These are phyloP conservation scores for Cyclina sinensis DNA, from an alignment of 1,140 invertebrate species.

Conservation along the genomic window DNA sequence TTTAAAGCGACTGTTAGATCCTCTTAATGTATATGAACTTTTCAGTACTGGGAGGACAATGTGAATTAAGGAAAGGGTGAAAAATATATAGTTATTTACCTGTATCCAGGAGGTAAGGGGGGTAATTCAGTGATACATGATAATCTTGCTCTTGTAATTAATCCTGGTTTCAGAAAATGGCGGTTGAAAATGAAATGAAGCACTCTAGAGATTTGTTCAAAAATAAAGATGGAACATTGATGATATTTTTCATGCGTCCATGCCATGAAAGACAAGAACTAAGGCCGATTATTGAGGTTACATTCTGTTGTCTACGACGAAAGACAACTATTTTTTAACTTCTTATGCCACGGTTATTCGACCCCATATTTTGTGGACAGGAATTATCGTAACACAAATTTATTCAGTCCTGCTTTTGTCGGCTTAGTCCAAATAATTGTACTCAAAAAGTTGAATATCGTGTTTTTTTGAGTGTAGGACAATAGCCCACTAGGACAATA, in stretches of 20 bases:
- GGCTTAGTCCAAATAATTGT: no score
- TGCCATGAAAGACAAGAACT: slow-evolving; percentile 27
- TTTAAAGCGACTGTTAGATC: no score
- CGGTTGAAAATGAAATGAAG: slow-evolving; percentile 2
- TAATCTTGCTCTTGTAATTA: neutral
- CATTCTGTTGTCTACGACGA: neutral
- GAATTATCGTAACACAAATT: no score
- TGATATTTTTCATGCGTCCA: slow-evolving; percentile 40
- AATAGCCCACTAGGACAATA: no score
- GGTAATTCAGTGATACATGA: neutral
- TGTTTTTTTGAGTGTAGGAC: no score
- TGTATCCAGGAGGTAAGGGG: slow-evolving; percentile 14
- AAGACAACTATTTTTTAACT: no score
- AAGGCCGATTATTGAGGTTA: neutral
- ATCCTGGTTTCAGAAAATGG: neutral
- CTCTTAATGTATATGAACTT: no score
- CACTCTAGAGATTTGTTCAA: neutral
- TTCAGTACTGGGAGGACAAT: no score
- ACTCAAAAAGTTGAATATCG: no score
- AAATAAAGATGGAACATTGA: neutral
- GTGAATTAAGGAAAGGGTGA: neutral
- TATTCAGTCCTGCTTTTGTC: no score
- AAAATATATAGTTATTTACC: slow-evolving; percentile 18
- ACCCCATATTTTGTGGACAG: no score
- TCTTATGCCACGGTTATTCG: no score